Evolutionary conservation across 2,888 invertebrate species (phyloP), one percentile per base, ranked within the genome.

Genomic region (Branchipolynoe longqiensis): DNA sequence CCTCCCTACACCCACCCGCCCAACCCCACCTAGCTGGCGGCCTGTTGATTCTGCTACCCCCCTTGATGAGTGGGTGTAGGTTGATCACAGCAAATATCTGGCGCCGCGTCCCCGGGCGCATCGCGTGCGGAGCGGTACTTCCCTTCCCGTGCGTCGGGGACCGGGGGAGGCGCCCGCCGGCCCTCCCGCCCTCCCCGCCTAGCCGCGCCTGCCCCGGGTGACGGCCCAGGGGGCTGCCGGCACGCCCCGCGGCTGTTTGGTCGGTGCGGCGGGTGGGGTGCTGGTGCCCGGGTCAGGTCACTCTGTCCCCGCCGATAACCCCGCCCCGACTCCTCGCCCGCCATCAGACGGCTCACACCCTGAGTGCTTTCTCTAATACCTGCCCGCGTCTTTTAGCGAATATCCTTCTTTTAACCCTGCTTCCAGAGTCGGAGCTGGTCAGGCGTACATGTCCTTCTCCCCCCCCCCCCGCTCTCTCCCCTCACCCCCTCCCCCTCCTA

Each of bases 291-390:
- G 2, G 12, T 12, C 28, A 14, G 28, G 28, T 31, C 25, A n/a
- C 62, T 31, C 62, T 31, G 6, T 3, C 31, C 6, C 25, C 31
- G 28, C 31, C 14, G 28, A 25, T 1, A 25, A 14, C 62, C 3
- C 1, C 25, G 28, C 62, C 14, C 62, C 25, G 28, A 25, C 25
- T 14, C 62, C 14, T 6, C n/a, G 25, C 62, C 3, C 25, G 25
- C 62, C 18, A 3, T n/a, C n/a, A 62, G 28, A 3, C 25, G 22
- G 14, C n/a, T 28, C n/a, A 25, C n/a, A 25, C 31, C n/a, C 31
- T 62, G 28, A 62, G 62, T 62, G 62, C 28, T 62, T 62, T 62
- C n/a, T 62, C 28, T 62, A 62, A 62, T 62, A 62, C 62, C 62
- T 0, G 62, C 3, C 62, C 25, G n/a, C 3, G 62, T 31, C 62